phyloP scores from a whole-genome alignment of 1,140 invertebrate genomes.

The Formica selysi region DNA sequence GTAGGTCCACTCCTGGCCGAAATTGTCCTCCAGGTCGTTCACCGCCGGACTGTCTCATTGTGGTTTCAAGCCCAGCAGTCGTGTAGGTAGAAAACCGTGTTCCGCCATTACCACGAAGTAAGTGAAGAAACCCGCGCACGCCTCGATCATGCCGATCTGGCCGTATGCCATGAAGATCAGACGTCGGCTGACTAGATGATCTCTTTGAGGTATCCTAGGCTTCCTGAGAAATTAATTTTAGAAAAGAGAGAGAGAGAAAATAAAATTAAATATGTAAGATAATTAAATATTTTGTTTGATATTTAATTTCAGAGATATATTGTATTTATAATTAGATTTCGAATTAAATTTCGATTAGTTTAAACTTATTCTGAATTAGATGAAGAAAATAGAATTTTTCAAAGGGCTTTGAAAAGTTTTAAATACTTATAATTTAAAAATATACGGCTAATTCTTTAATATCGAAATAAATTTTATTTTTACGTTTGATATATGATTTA shows the following conservation, averaged over 20 bases:
- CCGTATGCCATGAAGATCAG: slow-evolving; percentile 93
- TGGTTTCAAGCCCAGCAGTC: slow-evolving; percentile 90
- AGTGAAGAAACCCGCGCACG: slow-evolving; percentile 94
- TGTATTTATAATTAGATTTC: not conserved
- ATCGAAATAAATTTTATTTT: not conserved
- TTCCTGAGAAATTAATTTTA: slow-evolving; percentile 83
- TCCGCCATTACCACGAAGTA: slow-evolving; percentile 96
- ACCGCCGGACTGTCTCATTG: slow-evolving; percentile 91
- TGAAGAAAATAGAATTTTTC: not conserved
- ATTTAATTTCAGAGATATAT: not conserved
- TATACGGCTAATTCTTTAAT: not conserved
- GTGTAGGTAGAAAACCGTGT: slow-evolving; percentile 91
- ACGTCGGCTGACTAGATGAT: slow-evolving; percentile 94
- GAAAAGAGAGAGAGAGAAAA: not conserved
- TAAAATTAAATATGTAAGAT: not conserved
- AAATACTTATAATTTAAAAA: not conserved
- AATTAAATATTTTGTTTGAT: slow-evolving; percentile 15
- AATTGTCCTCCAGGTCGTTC: slow-evolving; percentile 92
- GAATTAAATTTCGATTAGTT: not conserved
- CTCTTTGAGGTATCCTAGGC: slow-evolving; percentile 92
- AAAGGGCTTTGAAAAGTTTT: not conserved
- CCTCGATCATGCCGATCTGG: slow-evolving; percentile 95
- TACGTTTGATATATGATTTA: not conserved
- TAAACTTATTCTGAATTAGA: not conserved
- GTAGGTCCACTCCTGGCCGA: slow-evolving; percentile 93